Evolutionary conservation across 2,888 invertebrate genomes (phyloP).

Genomic region (Unio delphinus): DNA sequence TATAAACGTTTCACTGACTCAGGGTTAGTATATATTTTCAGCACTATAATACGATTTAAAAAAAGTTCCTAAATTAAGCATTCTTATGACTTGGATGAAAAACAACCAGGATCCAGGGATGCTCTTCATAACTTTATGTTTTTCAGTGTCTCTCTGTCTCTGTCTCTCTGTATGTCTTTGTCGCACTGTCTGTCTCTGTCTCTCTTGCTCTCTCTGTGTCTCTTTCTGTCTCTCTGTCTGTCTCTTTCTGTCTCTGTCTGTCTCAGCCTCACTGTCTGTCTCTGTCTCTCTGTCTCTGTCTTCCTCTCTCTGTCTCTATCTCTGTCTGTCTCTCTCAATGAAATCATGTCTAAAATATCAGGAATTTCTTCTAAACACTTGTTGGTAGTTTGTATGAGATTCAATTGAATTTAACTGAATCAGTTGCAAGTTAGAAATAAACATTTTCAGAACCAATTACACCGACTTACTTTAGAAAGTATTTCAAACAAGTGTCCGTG

Average conservation of each 20-base stretch:
- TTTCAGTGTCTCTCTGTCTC: not conserved
- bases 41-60: too few species aligned
- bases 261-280: not conserved
- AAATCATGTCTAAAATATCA: too few species aligned
- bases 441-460: too few species aligned
- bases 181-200: not conserved
- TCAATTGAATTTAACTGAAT: too few species aligned
- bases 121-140: not conserved
- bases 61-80: not conserved
- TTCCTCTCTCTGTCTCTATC: conserved; percentile 1
- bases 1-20: too few species aligned
- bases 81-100: not conserved
- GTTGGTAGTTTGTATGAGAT: too few species aligned
- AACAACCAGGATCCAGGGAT: too few species aligned
- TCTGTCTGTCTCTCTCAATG: not conserved
- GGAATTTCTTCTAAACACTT: too few species aligned
- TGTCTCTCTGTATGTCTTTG: conserved; percentile 1
- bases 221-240: not conserved
- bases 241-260: not conserved
- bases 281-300: conserved; percentile 1
- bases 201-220: not conserved
- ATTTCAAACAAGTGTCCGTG: too few species aligned
- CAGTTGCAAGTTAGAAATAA: too few species aligned
- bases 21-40: too few species aligned
- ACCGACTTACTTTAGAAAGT: too few species aligned